Percentiles rank a stretch among this genome's conserved stretches.
Evolutionary conservation across 2,888 invertebrate species (phyloP).

Genomic region (Odontomyia ornata): DNA sequence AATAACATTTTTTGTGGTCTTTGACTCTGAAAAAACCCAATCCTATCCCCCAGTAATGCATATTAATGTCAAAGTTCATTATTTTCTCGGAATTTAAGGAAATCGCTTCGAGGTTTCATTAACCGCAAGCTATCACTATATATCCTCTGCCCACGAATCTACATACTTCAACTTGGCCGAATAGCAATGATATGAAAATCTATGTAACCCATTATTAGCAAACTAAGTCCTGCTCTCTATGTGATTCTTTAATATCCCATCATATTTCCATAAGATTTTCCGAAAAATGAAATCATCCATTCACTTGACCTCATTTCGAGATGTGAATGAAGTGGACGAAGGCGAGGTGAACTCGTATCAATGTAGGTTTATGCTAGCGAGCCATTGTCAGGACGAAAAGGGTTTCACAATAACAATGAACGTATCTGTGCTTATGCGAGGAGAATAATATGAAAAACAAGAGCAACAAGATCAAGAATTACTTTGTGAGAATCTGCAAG

Average conservation of each 20-base stretch:
- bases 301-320: constrained; percentile 13
- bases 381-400: constrained; percentile 25
- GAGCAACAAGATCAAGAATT: neutral
- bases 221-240: neutral
- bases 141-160: no score
- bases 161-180: no score
- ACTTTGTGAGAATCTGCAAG: neutral
- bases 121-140: no score
- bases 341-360: neutral
- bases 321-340: no score
- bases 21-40: no score
- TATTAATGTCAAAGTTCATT: no score
- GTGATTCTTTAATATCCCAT: neutral
- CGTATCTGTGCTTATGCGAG: neutral
- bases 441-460: neutral
- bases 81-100: no score
- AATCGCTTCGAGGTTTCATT: no score
- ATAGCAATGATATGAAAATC: neutral
- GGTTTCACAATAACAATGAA: neutral
- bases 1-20: no score
- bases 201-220: neutral
- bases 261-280: constrained; percentile 27
- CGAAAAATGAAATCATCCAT: constrained; percentile 16
- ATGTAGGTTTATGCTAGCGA: neutral
- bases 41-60: no score